Evolutionary conservation across 2,797 vertebrate genomes (phyloP).

Genomic region (Anolis apletophallus): DNA sequence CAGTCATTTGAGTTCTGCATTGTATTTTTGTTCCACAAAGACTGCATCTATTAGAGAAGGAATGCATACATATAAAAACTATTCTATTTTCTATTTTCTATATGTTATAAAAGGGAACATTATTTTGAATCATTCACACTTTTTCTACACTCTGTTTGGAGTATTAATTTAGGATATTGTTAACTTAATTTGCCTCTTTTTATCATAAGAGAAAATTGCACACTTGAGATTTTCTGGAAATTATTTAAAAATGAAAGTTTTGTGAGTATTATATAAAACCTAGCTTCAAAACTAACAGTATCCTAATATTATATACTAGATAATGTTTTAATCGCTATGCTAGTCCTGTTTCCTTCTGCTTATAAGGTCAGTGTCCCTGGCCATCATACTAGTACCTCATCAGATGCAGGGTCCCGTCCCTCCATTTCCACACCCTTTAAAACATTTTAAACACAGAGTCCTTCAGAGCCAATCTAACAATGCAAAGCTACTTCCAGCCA

Average conservation of each 20-base stretch:
- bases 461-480: too few species aligned
- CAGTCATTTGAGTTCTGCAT: slow-evolving; percentile 53
- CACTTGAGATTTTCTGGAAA: slow-evolving; percentile 49
- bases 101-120: slow-evolving; percentile 22
- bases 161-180: slow-evolving; percentile 60
- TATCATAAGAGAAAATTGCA: slow-evolving; percentile 47
- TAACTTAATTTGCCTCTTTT: slow-evolving; percentile 51
- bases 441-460: too few species aligned
- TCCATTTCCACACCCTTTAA: too few species aligned
- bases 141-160: slow-evolving; percentile 51
- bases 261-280: slow-evolving; percentile 1
- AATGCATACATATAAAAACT: slow-evolving; percentile 35
- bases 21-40: slow-evolving; percentile 63
- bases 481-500: too few species aligned
- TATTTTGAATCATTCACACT: slow-evolving; percentile 47
- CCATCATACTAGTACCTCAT: background rate
- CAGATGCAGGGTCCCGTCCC: too few species aligned
- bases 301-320: slow-evolving; percentile 39
- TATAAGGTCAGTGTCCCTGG: slow-evolving; percentile 28
- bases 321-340: slow-evolving; percentile 15
- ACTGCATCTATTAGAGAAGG: slow-evolving; percentile 58
- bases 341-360: slow-evolving; percentile 36
- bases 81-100: slow-evolving; percentile 48
- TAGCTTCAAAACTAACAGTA: slow-evolving; percentile 10
- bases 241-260: slow-evolving; percentile 44